phyloP scores from a whole-genome alignment of 2,797 vertebrate genomes.

The Syngnathus rostellatus region DNA sequence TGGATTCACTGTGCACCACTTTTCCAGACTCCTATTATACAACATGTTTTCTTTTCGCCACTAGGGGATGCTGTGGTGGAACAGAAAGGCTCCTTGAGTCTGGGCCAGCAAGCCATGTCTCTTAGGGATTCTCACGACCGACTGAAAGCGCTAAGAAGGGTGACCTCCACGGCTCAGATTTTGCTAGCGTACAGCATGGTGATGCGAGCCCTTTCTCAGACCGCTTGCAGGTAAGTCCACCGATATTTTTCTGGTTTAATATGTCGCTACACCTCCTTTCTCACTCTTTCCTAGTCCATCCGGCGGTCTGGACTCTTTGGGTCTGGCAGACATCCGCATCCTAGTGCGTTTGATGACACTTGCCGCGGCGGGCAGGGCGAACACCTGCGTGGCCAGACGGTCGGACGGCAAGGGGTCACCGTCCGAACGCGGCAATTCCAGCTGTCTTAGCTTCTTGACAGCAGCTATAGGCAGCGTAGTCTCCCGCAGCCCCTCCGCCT shows the following conservation, averaged over 20 bases:
- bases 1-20: background rate
- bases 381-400: slow-evolving; percentile 54
- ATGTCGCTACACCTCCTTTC: background rate
- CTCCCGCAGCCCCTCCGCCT: slow-evolving; percentile 66
- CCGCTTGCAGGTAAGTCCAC: slow-evolving; percentile 62
- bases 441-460: slow-evolving; percentile 69
- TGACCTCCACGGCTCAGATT: slow-evolving; percentile 73
- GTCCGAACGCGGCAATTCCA: slow-evolving; percentile 51
- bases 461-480: slow-evolving; percentile 73
- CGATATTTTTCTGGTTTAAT: background rate
- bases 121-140: slow-evolving; percentile 71
- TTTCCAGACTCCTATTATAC: background rate
- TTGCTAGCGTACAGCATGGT: slow-evolving; percentile 76
- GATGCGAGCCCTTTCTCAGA: slow-evolving; percentile 73
- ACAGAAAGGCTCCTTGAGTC: slow-evolving; percentile 63
- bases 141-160: slow-evolving; percentile 68
- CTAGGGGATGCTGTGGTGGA: slow-evolving; percentile 57
- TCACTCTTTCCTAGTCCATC: slow-evolving; percentile 57
- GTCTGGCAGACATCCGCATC: slow-evolving; percentile 73
- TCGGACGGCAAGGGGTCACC: slow-evolving; percentile 32
- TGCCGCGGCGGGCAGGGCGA: slow-evolving; percentile 68
- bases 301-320: slow-evolving; percentile 70
- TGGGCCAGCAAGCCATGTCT: slow-evolving; percentile 72
- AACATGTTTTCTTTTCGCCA: slow-evolving; percentile 23
- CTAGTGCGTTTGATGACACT: slow-evolving; percentile 76